Evolutionary conservation across 1,140 invertebrate genomes (phyloP).

Genomic region (Drosophila bipectinata): DNA sequence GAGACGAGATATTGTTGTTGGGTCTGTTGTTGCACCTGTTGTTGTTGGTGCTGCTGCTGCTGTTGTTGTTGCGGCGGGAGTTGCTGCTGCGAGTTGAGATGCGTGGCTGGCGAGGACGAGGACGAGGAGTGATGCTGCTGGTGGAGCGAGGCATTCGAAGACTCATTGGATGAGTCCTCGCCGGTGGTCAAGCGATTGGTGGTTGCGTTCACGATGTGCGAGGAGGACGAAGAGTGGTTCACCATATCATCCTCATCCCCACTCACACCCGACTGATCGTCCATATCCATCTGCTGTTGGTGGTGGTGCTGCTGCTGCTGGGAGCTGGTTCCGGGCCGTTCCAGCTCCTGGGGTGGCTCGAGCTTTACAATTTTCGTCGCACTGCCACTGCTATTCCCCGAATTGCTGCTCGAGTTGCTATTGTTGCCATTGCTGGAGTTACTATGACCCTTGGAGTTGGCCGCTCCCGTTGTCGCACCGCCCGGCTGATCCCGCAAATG

Average conservation of each 20-base stretch:
- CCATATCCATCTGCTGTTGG: constrained; percentile 70
- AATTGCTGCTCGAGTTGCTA: constrained; percentile 32
- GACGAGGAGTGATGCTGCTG: constrained; percentile 70
- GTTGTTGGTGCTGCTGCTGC: constrained; percentile 38
- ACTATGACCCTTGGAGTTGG: constrained; percentile 17
- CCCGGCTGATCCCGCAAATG: constrained; percentile 76
- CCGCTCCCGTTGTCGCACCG: constrained; percentile 11
- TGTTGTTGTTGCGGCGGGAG: constrained; percentile 12
- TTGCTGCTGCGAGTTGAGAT: constrained; percentile 37
- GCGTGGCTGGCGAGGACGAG: constrained; percentile 49
- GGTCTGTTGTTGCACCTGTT: constrained; percentile 34
- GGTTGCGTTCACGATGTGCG: constrained; percentile 58
- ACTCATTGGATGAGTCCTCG: constrained; percentile 78
- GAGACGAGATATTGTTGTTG: constrained; percentile 67
- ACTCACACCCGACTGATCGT: constrained; percentile 68
- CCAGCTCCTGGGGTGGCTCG: constrained; percentile 57
- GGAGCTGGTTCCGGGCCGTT: constrained; percentile 58
- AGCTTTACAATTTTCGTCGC: constrained; percentile 61
- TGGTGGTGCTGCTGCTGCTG: constrained; percentile 51
- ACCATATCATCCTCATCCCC: constrained; percentile 61
- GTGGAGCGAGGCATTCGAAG: constrained; percentile 78
- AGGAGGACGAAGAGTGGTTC: constrained; percentile 12
- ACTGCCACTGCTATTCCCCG: not conserved
- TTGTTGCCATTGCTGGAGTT: constrained; percentile 33
- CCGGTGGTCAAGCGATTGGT: constrained; percentile 73